A percentile compares a stretch with the other conserved stretches of the same genome.
Conservation (phyloP, 2,888 invertebrate genomes). For the Camponotus fellah region DNA sequence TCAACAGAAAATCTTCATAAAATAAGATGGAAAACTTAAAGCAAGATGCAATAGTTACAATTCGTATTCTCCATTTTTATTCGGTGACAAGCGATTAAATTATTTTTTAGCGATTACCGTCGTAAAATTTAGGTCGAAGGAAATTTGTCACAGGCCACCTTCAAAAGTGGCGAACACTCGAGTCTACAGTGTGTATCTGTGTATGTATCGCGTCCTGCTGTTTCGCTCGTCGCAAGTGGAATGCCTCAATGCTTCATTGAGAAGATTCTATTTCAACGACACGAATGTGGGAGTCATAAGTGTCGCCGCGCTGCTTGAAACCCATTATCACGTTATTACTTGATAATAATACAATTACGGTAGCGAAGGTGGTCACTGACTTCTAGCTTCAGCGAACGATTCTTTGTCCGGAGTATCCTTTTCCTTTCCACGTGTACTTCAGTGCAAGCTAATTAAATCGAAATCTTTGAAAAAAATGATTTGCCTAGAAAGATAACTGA, state of each 20-base stretch:
- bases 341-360: constrained; percentile 55
- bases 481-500: not conserved
- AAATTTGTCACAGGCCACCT: constrained; percentile 10
- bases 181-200: not conserved
- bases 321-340: constrained; percentile 44
- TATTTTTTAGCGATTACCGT: constrained; percentile 15
- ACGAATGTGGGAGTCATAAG: constrained; percentile 45
- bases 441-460: not conserved
- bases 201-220: constrained; percentile 13
- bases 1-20: not conserved
- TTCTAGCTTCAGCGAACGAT: constrained; percentile 31
- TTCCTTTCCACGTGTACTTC: not conserved
- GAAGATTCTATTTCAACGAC: constrained; percentile 48
- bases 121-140: constrained; percentile 37
- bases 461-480: not conserved
- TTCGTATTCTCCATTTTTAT: not conserved
- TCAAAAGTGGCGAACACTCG: constrained; percentile 37
- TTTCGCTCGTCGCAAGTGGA: constrained; percentile 43
- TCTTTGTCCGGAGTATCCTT: not conserved
- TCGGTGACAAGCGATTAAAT: constrained; percentile 5
- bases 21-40: not conserved
- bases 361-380: constrained; percentile 51
- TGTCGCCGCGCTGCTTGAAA: constrained; percentile 44
- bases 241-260: constrained; percentile 54
- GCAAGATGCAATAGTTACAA: not conserved